Evolutionary conservation across 2,888 invertebrate species (phyloP).

Genomic region (Chouioia cunea): DNA sequence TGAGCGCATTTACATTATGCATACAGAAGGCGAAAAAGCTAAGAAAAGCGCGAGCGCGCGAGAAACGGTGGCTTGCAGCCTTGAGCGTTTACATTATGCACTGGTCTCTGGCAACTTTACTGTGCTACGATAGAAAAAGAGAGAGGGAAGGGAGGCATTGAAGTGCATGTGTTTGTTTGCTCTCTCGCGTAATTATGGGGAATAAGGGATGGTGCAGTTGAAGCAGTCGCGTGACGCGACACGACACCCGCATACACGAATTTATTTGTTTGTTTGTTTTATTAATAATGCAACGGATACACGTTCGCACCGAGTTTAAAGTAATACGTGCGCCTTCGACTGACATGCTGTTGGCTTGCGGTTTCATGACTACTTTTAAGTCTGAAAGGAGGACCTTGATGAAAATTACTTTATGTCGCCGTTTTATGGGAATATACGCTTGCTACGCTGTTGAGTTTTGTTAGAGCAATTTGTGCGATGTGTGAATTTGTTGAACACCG

Average conservation of each 20-base stretch:
- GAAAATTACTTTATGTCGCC: too few species aligned
- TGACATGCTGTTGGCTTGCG: too few species aligned
- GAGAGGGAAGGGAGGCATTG: conserved; percentile 4
- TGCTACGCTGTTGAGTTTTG: too few species aligned
- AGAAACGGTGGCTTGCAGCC: neutral
- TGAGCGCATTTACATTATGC: conserved; percentile 34
- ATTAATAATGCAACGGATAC: conserved; percentile 22
- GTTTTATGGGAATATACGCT: too few species aligned
- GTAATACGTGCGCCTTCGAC: too few species aligned
- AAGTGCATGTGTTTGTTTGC: conserved; percentile 5
- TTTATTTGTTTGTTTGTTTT: conserved; percentile 27
- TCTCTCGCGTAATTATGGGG: conserved; percentile 10
- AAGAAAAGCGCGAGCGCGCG: conserved; percentile 7
- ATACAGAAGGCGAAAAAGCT: conserved; percentile 6
- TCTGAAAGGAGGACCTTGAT: too few species aligned
- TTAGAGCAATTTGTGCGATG: too few species aligned
- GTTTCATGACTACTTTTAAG: too few species aligned
- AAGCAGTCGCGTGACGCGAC: neutral
- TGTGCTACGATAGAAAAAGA: too few species aligned
- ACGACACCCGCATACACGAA: too few species aligned
- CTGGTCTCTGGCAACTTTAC: conserved; percentile 27
- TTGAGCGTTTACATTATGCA: conserved; percentile 28
- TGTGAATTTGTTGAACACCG: too few species aligned
- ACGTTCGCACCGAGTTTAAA: neutral
- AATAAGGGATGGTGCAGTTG: neutral